phyloP scores from a whole-genome alignment of 2,797 vertebrate species.

The Pseudochromis fuscus region DNA sequence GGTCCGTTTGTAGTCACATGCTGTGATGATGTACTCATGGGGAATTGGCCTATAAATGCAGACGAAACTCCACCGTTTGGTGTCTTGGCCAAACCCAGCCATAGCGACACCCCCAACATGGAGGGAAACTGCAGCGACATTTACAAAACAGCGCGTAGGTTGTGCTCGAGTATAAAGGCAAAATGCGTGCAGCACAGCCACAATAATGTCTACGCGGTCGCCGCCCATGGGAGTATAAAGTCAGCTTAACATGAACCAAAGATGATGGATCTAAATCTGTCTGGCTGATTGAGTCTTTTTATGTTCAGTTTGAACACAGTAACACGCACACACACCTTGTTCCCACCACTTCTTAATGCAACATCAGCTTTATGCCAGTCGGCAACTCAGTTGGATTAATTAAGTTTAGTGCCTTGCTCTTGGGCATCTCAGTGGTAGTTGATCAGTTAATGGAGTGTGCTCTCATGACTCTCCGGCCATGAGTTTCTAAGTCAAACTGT shows the following conservation, averaged over 20 bases:
- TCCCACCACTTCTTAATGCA: slow-evolving; percentile 2
- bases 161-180: no score
- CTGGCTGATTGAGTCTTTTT: not conserved
- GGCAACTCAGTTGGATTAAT: slow-evolving; percentile 40
- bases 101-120: no score
- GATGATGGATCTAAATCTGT: not conserved
- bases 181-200: no score
- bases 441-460: slow-evolving; percentile 50
- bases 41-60: no score
- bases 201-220: no score
- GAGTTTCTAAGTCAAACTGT: slow-evolving; percentile 31
- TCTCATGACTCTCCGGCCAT: slow-evolving; percentile 27
- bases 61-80: no score
- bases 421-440: slow-evolving; percentile 42
- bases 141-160: no score
- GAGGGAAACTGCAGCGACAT: no score
- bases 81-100: no score
- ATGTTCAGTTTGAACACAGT: not conserved
- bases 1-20: no score
- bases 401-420: slow-evolving; percentile 41
- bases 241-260: slow-evolving; percentile 15
- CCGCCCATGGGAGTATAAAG: no score
- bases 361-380: slow-evolving; percentile 1
- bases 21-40: no score
- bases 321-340: not conserved